These are phyloP conservation scores for Copsychus sechellarum DNA, from an alignment of 2,113 vertebrate genomes.

Conservation along the genomic window DNA sequence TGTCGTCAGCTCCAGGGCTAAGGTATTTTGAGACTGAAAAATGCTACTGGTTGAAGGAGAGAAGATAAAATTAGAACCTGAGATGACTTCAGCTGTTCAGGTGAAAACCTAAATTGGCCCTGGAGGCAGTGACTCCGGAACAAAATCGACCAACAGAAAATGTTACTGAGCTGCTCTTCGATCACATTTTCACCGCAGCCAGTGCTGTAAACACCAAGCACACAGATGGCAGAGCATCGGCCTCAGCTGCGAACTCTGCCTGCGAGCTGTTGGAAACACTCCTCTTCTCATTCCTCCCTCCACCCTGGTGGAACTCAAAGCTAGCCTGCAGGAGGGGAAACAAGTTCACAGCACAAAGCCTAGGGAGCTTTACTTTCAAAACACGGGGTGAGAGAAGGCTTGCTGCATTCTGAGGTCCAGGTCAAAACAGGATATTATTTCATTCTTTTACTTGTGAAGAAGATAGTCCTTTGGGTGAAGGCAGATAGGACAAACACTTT, in stretches of 20 bases:
- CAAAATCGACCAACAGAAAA: neutral
- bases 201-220: slow-evolving; percentile 5
- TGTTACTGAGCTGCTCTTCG: neutral
- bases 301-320: neutral
- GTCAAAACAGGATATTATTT: neutral
- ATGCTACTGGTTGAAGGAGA: neutral
- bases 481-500: neutral
- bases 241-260: neutral
- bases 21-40: slow-evolving; percentile 17
- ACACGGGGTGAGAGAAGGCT: neutral
- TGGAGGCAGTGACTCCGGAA: neutral
- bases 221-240: slow-evolving; percentile 27
- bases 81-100: neutral
- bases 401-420: neutral
- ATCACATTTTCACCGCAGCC: neutral
- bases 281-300: neutral
- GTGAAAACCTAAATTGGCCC: neutral
- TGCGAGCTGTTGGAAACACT: neutral
- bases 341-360: neutral
- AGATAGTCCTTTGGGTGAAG: neutral
- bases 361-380: neutral
- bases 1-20: neutral
- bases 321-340: neutral
- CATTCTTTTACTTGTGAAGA: neutral
- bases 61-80: slow-evolving; percentile 27